Base-by-base conservation (phyloP, 1,140 invertebrate genomes). In the Sipha flava region DNA sequence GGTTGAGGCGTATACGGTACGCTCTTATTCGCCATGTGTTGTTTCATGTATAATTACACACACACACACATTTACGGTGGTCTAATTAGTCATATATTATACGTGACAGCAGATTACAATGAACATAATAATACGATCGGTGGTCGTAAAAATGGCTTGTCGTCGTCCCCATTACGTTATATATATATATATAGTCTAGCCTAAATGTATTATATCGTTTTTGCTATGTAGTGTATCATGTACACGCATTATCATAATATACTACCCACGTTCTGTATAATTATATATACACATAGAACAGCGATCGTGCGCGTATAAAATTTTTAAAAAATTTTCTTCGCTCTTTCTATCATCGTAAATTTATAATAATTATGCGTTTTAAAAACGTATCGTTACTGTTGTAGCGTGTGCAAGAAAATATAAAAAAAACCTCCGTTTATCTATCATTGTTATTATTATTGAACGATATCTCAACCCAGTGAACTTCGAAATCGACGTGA, bases 221-320 rank as follows among this genome's bases (percentile, higher is more conserved):
- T n/a, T 70, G 52, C 40, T 52, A 18, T 40, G 21, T 37, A 34
- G 9, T 84, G 82, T 85, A 43, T 31, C 18, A n/a, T n/a, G n/a
- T n/a, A n/a, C n/a, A n/a, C n/a, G n/a, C n/a, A 31, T n/a, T n/a
- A n/a, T 18, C 31, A 31, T 31, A 29, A 29, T 31, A 31, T 16
- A 2, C 21, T 16, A 43, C 34, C 34, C 57, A 7, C 29, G 29
- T 59, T 59, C 7, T 40, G 4, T 37, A 23, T 40, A 40, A 66
- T 66, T 66, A 40, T 21, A n/a, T n/a, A n/a, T 40, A 21, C 31
- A 10, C 34, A 64, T 64, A 34, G n/a, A 37, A 10, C 10, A 37
- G 31, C 4, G 23, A 45, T 45, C 9, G 43, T 45, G 12, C 14
- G 2, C 2, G 57, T 62, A 31, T 62, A 31, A 31, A 31, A 7